Percentiles rank a stretch among this genome's conserved stretches.
Evolutionary conservation across 2,797 vertebrate species (phyloP).

Genomic region (Pangasius krempfi): DNA sequence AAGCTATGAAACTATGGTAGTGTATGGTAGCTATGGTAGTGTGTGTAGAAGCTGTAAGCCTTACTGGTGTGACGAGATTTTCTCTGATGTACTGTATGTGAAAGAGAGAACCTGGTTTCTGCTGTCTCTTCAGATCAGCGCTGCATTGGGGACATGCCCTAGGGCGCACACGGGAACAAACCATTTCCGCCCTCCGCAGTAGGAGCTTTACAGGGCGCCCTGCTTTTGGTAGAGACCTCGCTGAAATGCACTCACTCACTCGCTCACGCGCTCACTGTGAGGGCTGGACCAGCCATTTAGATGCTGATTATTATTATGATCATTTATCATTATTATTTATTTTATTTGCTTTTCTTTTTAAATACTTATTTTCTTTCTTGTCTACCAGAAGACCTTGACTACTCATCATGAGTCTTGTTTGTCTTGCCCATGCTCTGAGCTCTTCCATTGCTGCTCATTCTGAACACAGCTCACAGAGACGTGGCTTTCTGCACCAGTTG

Average conservation of each 20-base stretch:
- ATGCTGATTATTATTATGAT: background rate
- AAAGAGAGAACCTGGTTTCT: slow-evolving; percentile 78
- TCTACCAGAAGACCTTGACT: slow-evolving; percentile 68
- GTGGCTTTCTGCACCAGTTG: slow-evolving; percentile 74
- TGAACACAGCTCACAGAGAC: slow-evolving; percentile 70
- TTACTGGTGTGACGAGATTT: slow-evolving; percentile 60
- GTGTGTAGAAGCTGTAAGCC: slow-evolving; percentile 48
- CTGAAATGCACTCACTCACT: background rate
- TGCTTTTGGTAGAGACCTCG: slow-evolving; percentile 3
- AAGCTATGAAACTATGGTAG: background rate
- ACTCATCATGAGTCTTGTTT: slow-evolving; percentile 64
- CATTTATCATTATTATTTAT: background rate
- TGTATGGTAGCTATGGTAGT: background rate
- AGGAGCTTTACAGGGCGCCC: slow-evolving; percentile 74
- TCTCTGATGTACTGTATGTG: slow-evolving; percentile 74
- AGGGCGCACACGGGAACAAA: slow-evolving; percentile 80
- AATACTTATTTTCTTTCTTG: slow-evolving; percentile 39
- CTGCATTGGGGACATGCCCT: slow-evolving; percentile 81
- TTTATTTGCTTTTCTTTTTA: background rate
- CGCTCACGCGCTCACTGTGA: background rate
- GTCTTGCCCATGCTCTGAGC: slow-evolving; percentile 75
- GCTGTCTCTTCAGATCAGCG: slow-evolving; percentile 85
- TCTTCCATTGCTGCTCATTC: slow-evolving; percentile 70
- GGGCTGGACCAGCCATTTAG: background rate
- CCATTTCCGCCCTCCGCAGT: slow-evolving; percentile 83